A percentile compares a stretch with the other conserved stretches of the same genome.
These are phyloP conservation scores for Malurus melanocephalus DNA, from an alignment of 2,113 vertebrate species.

Conservation along the genomic window DNA sequence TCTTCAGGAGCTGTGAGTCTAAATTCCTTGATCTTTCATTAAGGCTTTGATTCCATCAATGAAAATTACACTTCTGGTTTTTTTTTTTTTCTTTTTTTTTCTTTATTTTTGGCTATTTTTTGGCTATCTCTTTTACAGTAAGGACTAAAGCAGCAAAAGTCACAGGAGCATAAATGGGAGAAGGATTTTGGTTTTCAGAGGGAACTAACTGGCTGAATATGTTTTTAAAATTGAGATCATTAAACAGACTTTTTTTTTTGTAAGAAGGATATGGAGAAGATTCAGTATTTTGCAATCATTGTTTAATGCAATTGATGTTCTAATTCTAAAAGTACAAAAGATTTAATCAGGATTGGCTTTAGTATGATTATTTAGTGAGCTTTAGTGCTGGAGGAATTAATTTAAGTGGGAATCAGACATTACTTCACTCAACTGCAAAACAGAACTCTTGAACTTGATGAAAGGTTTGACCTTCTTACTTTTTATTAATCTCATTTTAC, in stretches of 20 bases:
- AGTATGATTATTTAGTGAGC: neutral
- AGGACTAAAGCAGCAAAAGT: neutral
- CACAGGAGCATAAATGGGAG: neutral
- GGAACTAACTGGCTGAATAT: neutral
- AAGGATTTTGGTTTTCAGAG: neutral
- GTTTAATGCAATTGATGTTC: neutral
- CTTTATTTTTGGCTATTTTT: neutral
- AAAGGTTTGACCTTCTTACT: neutral
- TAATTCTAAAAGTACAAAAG: neutral
- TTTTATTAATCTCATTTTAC: neutral
- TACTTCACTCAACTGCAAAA: neutral
- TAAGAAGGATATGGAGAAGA: neutral
- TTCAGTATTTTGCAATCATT: neutral
- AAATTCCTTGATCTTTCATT: neutral
- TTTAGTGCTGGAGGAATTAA: neutral
- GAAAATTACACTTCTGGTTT: neutral
- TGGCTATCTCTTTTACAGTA: neutral
- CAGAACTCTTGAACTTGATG: neutral
- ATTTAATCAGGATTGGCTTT: neutral
- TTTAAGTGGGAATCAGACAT: neutral
- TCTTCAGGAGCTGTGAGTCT: neutral
- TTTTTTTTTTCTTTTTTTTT: neutral
- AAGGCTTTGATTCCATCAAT: neutral
- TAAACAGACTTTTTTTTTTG: neutral
- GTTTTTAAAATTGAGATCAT: neutral